A percentile compares a stretch with the other conserved stretches of the same genome.
phyloP scores from a whole-genome alignment of 2,113 vertebrate species.

The Atlantisia rogersi region DNA sequence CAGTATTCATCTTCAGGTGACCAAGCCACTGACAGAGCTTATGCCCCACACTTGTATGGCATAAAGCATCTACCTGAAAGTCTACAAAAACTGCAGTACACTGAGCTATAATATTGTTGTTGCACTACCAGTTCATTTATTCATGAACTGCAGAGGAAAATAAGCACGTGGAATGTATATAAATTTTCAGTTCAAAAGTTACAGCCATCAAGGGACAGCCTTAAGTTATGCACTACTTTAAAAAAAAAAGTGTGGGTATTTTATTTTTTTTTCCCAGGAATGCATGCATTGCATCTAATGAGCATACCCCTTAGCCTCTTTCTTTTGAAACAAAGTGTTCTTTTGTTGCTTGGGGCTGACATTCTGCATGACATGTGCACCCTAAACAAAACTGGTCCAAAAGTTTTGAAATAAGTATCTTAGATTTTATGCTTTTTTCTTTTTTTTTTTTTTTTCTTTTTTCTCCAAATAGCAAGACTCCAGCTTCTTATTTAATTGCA shows the following conservation, averaged over 20 bases:
- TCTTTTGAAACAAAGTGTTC: neutral
- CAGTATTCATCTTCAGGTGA: neutral
- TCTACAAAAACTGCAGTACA: neutral
- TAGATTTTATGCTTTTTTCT: neutral
- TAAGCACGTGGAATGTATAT: slow-evolving; percentile 50
- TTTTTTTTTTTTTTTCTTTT: fast-evolving
- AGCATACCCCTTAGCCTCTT: slow-evolving; percentile 6
- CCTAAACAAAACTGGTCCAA: neutral
- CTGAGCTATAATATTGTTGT: neutral
- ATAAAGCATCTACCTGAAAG: neutral
- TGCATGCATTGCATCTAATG: slow-evolving; percentile 29
- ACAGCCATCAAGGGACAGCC: slow-evolving; percentile 49
- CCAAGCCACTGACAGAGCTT: neutral
- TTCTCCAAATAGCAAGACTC: neutral
- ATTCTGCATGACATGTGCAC: neutral
- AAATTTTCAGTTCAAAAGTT: slow-evolving; percentile 60
- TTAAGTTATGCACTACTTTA: slow-evolving; percentile 46
- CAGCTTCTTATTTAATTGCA: neutral
- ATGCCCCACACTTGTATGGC: neutral
- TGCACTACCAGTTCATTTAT: slow-evolving; percentile 57
- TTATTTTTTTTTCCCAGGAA: neutral
- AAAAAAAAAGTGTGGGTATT: neutral
- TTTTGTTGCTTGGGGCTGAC: neutral
- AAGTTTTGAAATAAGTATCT: neutral
- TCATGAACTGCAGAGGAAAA: slow-evolving; percentile 64